Conservation (phyloP, 1,140 invertebrate species). For the Wasmannia auropunctata region DNA sequence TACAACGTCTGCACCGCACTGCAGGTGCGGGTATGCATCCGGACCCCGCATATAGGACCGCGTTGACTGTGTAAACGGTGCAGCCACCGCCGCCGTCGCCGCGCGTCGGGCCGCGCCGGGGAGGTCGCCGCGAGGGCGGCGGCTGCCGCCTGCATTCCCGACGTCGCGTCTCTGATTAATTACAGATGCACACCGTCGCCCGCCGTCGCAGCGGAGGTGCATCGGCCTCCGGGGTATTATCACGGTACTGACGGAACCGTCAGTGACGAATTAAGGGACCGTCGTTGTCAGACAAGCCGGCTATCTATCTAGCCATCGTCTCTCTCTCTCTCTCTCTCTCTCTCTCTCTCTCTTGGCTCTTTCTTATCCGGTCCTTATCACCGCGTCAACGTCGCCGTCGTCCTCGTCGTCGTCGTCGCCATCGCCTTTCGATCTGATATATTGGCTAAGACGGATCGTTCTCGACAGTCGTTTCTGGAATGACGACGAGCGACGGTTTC, state of each 20-base stretch:
- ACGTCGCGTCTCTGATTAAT: constrained; percentile 75
- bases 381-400: neutral
- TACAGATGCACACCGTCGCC: constrained; percentile 74
- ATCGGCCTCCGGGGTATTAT: constrained; percentile 58
- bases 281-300: constrained; percentile 13
- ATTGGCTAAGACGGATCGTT: constrained; percentile 44
- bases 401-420: neutral
- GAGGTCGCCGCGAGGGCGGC: constrained; percentile 9
- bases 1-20: neutral
- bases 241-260: constrained; percentile 61
- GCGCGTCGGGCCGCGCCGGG: too few relatives aligned
- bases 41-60: neutral
- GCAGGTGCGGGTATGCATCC: constrained; percentile 6
- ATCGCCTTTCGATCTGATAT: constrained; percentile 41
- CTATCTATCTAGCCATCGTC: constrained; percentile 51
- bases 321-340: constrained; percentile 3
- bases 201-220: constrained; percentile 31
- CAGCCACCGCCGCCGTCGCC: neutral
- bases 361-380: constrained; percentile 47
- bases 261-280: constrained; percentile 68
- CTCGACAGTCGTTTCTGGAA: constrained; percentile 4
- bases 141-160: constrained; percentile 56
- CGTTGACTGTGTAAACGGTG: constrained; percentile 63
- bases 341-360: too few relatives aligned
- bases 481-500: neutral